Base-by-base conservation (phyloP, 2,888 invertebrate species). In the Drosophila quinaria region DNA sequence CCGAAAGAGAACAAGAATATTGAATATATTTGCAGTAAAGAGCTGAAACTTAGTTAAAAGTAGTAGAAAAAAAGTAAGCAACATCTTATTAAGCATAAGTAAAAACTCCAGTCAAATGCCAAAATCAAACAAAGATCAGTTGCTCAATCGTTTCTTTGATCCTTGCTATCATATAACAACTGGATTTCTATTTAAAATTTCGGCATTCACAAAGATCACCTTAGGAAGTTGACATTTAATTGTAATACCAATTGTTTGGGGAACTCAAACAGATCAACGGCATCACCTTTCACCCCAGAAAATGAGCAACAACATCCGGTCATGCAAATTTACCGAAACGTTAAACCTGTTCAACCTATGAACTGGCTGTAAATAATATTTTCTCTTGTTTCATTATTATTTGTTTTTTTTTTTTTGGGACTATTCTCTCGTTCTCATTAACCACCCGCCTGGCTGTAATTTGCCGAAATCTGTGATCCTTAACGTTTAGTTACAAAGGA, bases 401-500 rank as follows among this genome's bases (percentile, higher is more conserved):
- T 56, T 22, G 22, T 47, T 33, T 64, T 31, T 55, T 64, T 31
- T 55, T 55, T 55, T 3, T 13, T 22, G 22, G 44, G 6, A 42
- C 35, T 44, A 44, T 56, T 22, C 35, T 31, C 19, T 17, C 29
- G 25, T 71, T 67, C 74, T 69, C 79, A 80, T 80, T 79, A 77
- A 61, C 73, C 78, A 65, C 70, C 84, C 80, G 78, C 73, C 80
- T 68, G 25, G 72, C 52, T 64, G 68, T 69, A 84, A 74, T 80
- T 84, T 84, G 73, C 74, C 54, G 61, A 75, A 70, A 77, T 80
- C 74, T 70, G 55, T 83, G 86, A 83, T 78, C 73, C 81, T 74
- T 73, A 39, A 55, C 78, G 80, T 82, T 83, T 78, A 80, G 72
- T 74, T 78, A 80, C 80, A 81, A 81, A 80, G 72, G 70, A 73